Conservation (phyloP, 2,797 vertebrate species). For the Spea hammondii region DNA sequence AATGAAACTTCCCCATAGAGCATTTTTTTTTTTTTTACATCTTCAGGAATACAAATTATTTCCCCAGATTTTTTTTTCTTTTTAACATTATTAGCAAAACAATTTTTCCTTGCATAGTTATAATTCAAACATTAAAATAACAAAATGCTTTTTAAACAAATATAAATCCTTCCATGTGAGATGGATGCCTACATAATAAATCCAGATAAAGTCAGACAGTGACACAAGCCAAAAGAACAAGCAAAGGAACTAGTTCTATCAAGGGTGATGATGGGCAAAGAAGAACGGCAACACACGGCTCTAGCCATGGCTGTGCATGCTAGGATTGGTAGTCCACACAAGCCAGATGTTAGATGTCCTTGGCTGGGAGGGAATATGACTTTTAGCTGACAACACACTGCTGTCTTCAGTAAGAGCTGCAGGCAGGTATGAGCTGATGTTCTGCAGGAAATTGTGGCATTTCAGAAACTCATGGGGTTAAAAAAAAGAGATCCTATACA, state of each 20-base stretch:
- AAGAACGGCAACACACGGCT: not conserved
- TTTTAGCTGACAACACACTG: too few species aligned
- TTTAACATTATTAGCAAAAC: not conserved
- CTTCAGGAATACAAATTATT: not conserved
- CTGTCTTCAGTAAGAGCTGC: not conserved
- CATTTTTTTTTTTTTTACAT: too few species aligned
- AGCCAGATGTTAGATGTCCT: too few species aligned
- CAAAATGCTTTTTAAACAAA: not conserved
- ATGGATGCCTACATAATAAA: constrained; percentile 25
- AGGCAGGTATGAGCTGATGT: not conserved
- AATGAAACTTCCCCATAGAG: not conserved
- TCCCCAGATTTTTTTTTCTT: not conserved
- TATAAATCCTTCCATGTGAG: constrained; percentile 4
- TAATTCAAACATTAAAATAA: not conserved
- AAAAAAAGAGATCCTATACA: not conserved
- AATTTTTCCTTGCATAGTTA: constrained; percentile 40
- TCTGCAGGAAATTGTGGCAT: not conserved
- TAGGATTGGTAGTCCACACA: too few species aligned
- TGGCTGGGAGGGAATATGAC: too few species aligned
- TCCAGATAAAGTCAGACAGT: not conserved
- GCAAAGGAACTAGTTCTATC: not conserved
- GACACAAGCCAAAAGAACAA: not conserved
- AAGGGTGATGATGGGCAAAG: not conserved
- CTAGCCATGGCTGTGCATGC: not conserved
- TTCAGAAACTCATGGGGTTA: not conserved